phyloP scores from a whole-genome alignment of 2,113 vertebrate genomes.

The Dasyurus viverrinus region DNA sequence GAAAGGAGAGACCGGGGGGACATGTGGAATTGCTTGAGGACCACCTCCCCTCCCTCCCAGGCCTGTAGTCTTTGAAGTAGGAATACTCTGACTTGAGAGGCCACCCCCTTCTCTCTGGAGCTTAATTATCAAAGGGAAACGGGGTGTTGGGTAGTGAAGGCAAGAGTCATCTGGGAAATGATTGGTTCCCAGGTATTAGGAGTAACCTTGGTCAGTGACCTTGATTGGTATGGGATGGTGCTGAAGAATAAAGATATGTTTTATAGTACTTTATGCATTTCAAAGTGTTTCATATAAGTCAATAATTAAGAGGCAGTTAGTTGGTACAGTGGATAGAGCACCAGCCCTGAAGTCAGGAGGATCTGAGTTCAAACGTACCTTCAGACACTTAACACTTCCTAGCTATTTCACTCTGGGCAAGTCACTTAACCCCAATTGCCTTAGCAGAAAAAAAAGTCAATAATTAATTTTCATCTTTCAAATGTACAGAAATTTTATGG shows the following conservation, averaged over 20 bases:
- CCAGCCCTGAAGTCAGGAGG: no score
- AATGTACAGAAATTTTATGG: background rate
- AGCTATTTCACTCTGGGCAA: no score
- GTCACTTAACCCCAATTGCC: no score
- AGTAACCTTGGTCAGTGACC: background rate
- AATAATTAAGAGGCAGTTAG: background rate
- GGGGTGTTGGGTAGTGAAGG: background rate
- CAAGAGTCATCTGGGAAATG: background rate
- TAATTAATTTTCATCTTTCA: background rate
- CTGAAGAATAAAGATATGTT: background rate
- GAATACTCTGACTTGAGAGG: background rate
- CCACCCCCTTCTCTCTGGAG: background rate
- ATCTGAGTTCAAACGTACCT: no score
- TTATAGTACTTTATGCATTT: background rate
- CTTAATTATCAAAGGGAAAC: background rate
- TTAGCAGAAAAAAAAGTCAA: no score
- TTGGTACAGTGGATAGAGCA: no score
- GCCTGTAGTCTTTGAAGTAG: background rate
- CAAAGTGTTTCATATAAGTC: background rate
- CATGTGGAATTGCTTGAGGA: background rate
- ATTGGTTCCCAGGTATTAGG: background rate
- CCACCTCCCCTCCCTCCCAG: accelerated
- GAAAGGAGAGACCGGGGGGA: constrained; percentile 15
- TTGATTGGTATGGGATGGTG: background rate
- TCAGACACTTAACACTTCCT: no score